Evolutionary conservation across 2,113 vertebrate species (phyloP), one percentile per base, ranked within the genome.

Genomic region (Epinephelus cyanopodus): DNA sequence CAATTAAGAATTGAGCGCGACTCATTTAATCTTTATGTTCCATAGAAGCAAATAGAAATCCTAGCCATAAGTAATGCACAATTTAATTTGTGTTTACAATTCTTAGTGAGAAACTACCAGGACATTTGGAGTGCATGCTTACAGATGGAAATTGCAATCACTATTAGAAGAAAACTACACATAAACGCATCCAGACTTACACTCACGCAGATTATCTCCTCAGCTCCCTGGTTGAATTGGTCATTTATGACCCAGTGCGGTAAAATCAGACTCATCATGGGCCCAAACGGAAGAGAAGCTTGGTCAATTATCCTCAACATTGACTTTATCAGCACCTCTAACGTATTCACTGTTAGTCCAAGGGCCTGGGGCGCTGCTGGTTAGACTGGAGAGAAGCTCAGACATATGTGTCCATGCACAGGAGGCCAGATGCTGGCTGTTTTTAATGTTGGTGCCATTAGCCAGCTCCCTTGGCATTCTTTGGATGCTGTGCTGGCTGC

Each of bases 391-490:
- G 82, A 75, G 80, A 67, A 90, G 67, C 85, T 88, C 47, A 90
- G 79, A 88, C 83, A 92, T 81, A 87, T 89, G 88, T 90, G 89
- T 79, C 72, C 47, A 37, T 81, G 85, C 82, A 81, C 84, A 82
- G 84, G 64, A 87, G 89, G 84, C 90, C 91, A 94, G 92, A 92
- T 92, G 92, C 90, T 71, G 82, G 83, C 58, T 90, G 89, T 87
- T 87, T 92, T 89, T 90, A 91, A 94, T 92, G 91, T 85, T 50
- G 68, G 56, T 90, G 83, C 94, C 83, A 93, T 94, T 93, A 94
- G 79, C 71, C 37, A 29, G 82, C 85, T 94, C 91, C 88, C 84
- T 75, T 92, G 81, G 85, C 87, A 88, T 87, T 88, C 74, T 91
- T 77, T 86, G 86, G 88, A 87, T 86, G 72, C 82, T 82, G 72